phyloP scores from a whole-genome alignment of 2,888 invertebrate species.

The Rotaria socialis region DNA sequence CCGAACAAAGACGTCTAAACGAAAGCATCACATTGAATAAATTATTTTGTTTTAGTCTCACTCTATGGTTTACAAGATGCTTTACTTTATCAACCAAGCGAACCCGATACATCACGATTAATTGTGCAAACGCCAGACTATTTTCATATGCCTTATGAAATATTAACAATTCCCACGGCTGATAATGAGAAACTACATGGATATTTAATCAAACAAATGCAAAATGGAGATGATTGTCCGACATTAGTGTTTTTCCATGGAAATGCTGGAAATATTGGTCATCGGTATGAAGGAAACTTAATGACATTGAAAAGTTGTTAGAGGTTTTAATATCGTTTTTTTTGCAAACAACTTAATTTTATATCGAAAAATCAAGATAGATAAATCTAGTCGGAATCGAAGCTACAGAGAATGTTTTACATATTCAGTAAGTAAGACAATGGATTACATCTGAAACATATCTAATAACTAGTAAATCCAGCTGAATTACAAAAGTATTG shows the following conservation, averaged over 20 bases:
- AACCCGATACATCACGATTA: constrained; percentile 79
- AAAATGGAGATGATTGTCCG: constrained; percentile 62
- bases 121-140: constrained; percentile 81
- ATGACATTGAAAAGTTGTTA: too few relatives aligned
- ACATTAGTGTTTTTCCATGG: constrained; percentile 88
- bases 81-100: constrained; percentile 80
- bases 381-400: too few relatives aligned
- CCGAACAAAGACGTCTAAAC: neutral
- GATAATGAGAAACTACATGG: constrained; percentile 59
- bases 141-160: constrained; percentile 80
- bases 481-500: too few relatives aligned
- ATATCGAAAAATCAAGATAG: too few relatives aligned
- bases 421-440: too few relatives aligned
- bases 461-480: too few relatives aligned
- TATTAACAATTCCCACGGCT: constrained; percentile 66
- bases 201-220: constrained; percentile 59
- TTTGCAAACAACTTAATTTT: too few relatives aligned
- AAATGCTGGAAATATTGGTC: constrained; percentile 94
- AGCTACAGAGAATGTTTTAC: too few relatives aligned
- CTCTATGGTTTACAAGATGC: constrained; percentile 49
- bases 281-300: constrained; percentile 55
- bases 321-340: too few relatives aligned
- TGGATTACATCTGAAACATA: too few relatives aligned
- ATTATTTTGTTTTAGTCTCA: neutral
- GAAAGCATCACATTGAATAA: neutral